These are phyloP conservation scores for Ammodytes dubius DNA, from an alignment of 2,113 vertebrate species.

Conservation along the genomic window DNA sequence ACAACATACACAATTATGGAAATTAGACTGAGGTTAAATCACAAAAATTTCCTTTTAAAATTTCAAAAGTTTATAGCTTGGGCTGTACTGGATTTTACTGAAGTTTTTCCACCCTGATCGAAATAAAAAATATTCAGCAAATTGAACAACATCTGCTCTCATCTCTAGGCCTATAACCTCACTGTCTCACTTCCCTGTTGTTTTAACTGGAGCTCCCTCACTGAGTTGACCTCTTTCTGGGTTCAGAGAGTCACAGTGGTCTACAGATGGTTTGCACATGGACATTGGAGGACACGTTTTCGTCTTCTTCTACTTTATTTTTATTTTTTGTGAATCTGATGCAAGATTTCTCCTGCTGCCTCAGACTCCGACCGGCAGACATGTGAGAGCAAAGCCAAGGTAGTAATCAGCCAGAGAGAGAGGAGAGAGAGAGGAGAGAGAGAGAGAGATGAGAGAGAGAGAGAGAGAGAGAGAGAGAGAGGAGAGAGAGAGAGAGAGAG, in stretches of 20 bases:
- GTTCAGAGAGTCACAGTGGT: not conserved
- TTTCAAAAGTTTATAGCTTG: too few species aligned
- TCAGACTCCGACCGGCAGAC: constrained; percentile 20
- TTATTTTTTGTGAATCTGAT: constrained; percentile 54
- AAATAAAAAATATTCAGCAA: not conserved
- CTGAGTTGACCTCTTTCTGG: not conserved
- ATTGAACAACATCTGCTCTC: not conserved
- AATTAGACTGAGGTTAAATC: too few species aligned
- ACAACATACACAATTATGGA: too few species aligned
- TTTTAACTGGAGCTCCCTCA: not conserved
- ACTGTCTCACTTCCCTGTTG: not conserved
- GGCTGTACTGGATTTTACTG: not conserved
- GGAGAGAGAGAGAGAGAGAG: too few species aligned
- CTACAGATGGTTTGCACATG: constrained; percentile 48
- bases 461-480: too few species aligned
- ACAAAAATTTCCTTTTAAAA: too few species aligned
- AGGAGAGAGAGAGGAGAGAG: too few species aligned
- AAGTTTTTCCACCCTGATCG: not conserved
- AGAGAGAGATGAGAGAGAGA: too few species aligned
- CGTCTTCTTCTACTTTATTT: not conserved
- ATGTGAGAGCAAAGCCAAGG: constrained; percentile 55
- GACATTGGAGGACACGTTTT: not conserved
- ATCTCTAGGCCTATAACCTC: not conserved
- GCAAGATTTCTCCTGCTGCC: constrained; percentile 57
- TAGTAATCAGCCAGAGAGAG: constrained; percentile 69